These are phyloP conservation scores for Acipenser transmontanus DNA, from an alignment of 2,797 vertebrate genomes.

Conservation along the genomic window DNA sequence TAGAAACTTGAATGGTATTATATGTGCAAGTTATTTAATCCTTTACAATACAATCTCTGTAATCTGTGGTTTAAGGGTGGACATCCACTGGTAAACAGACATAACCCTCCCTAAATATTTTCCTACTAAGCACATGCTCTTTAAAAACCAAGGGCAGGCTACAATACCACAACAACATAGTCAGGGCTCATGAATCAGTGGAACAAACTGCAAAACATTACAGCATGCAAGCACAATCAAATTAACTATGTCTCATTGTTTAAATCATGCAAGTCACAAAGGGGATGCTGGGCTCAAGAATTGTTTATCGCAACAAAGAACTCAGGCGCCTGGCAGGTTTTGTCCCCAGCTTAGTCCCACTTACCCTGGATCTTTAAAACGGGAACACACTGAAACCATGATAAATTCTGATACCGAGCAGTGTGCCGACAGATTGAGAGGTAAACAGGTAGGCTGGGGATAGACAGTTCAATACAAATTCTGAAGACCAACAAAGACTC, in stretches of 20 bases:
- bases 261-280: conserved; percentile 45
- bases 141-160: conserved; percentile 44
- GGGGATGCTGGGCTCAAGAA: conserved; percentile 30
- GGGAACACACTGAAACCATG: no score
- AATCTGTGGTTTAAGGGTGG: conserved; percentile 3
- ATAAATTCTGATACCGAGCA: no score
- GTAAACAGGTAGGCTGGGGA: no score
- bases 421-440: no score
- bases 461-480: no score
- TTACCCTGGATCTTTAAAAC: no score
- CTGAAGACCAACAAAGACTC: no score
- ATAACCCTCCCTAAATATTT: conserved; percentile 4
- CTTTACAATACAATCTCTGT: conserved; percentile 1
- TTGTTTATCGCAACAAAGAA: not conserved
- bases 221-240: conserved; percentile 43
- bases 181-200: conserved; percentile 63
- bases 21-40: not conserved
- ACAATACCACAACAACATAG: conserved; percentile 61
- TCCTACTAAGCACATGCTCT: conserved; percentile 12
- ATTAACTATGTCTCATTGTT: conserved; percentile 54
- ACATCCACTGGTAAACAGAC: conserved; percentile 1
- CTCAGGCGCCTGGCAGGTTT: no score
- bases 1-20: no score
- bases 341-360: no score
- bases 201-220: conserved; percentile 60